Evolutionary conservation across 2,797 vertebrate genomes (phyloP), one percentile per base, ranked within the genome.

Genomic region (Oreonectes daqikongensis): DNA sequence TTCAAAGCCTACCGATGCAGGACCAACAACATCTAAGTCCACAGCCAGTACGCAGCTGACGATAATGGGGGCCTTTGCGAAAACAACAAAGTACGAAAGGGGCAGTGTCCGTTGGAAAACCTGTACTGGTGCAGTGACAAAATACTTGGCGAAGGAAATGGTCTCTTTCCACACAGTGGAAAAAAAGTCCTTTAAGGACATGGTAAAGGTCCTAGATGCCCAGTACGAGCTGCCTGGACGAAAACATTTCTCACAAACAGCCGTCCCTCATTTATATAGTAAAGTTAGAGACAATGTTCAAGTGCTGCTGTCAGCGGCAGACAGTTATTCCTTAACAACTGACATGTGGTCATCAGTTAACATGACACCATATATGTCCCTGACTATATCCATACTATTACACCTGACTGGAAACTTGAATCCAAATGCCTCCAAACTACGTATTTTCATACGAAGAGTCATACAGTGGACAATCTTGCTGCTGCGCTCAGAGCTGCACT

Each of bases 301-400:
- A 48, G 70, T 63, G 59, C 26, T 73, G 42, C 26, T 63, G 8
- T 63, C 35, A n/a, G 24, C 3, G 17, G 40, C 55, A 72, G 42
- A 72, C 57, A 63, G 57, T n/a, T 72, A 63, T 72, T 46, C 42
- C 6, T 73, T 73, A 32, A 73, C 57, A 32, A 73, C 40, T 42
- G 69, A 60, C 35, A 60, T 72, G 69, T 71, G 53, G 53, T 71
- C 69, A 5, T 55, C 32, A 24, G 52, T 71, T 20, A 44, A 71
- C 15, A 72, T 64, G 26, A 72, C 57, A 61, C 61, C 61, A 65
- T 66, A 66, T 12, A 66, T 65, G 44, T 65, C 46, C 9, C 44
- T 67, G 42, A 67, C 38, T 46, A 14, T 48, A 15, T 5, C 2
- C 64, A 67, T 3, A 26, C 24, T 5, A 67, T 67, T 30, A 68